These are phyloP conservation scores for Caenorhabditis virilis DNA, from an alignment of 2,888 invertebrate species.

Conservation along the genomic window DNA sequence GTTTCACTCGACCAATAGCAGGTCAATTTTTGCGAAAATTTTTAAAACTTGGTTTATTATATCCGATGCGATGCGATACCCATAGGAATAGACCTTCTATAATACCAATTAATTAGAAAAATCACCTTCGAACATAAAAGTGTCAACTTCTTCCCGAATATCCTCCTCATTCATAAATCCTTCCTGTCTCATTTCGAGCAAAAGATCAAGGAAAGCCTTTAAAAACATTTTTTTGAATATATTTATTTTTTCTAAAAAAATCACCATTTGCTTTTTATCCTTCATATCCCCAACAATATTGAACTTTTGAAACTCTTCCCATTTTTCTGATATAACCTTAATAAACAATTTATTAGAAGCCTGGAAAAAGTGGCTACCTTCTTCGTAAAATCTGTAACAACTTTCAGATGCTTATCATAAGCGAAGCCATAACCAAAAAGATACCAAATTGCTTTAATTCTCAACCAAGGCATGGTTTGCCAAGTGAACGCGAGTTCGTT, in stretches of 20 bases:
- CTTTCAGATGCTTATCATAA: conserved; percentile 49
- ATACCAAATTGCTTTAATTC: conserved; percentile 70
- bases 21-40: too few species aligned
- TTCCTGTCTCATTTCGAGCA: conserved; percentile 69
- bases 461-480: conserved; percentile 73
- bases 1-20: too few species aligned
- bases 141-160: conserved; percentile 72
- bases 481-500: conserved; percentile 61
- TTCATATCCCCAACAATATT: conserved; percentile 14
- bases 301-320: conserved; percentile 22
- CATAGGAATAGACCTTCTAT: too few species aligned
- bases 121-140: conserved; percentile 71
- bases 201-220: conserved; percentile 71
- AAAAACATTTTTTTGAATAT: too few species aligned
- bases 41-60: too few species aligned
- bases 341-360: not conserved
- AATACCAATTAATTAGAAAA: too few species aligned
- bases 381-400: conserved; percentile 59
- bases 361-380: conserved; percentile 24
- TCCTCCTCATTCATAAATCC: conserved; percentile 69
- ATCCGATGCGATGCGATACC: too few species aligned
- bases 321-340: conserved; percentile 15
- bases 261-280: conserved; percentile 23
- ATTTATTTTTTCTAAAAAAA: too few species aligned
- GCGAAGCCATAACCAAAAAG: conserved; percentile 69